phyloP scores from a whole-genome alignment of 2,888 invertebrate species.

The Homarus gammarus region DNA sequence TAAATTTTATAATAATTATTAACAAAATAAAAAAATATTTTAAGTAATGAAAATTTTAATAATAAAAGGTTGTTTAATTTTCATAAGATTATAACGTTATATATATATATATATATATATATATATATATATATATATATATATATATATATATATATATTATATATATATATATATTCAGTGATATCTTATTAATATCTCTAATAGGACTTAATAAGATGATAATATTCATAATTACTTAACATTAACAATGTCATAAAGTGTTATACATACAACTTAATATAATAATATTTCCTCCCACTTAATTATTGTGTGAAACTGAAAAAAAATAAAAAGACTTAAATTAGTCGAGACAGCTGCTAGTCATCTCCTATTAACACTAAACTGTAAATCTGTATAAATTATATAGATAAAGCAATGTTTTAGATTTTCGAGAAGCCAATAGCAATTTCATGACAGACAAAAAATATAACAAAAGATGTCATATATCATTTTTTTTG shows the following conservation, averaged over 20 bases:
- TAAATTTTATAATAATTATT: too few relatives aligned
- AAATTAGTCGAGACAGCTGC: conserved; percentile 44
- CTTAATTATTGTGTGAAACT: too few relatives aligned
- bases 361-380: conserved; percentile 47
- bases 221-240: too few relatives aligned
- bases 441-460: conserved; percentile 9
- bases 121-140: background rate
- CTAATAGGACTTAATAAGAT: too few relatives aligned
- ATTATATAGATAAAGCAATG: conserved; percentile 17
- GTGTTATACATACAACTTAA: too few relatives aligned
- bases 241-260: too few relatives aligned
- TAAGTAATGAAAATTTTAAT: background rate
- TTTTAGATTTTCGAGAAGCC: conserved; percentile 25
- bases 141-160: conserved; percentile 36
- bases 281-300: too few relatives aligned
- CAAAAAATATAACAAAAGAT: conserved; percentile 8
- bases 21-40: background rate
- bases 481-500: conserved; percentile 22
- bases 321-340: background rate
- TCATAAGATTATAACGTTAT: background rate
- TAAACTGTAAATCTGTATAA: conserved; percentile 33
- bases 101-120: conserved; percentile 33
- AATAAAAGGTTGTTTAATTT: background rate
- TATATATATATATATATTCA: conserved; percentile 46
- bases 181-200: too few relatives aligned